Evolutionary conservation across 2,113 vertebrate genomes (phyloP).

Genomic region (Callionymus lyra): DNA sequence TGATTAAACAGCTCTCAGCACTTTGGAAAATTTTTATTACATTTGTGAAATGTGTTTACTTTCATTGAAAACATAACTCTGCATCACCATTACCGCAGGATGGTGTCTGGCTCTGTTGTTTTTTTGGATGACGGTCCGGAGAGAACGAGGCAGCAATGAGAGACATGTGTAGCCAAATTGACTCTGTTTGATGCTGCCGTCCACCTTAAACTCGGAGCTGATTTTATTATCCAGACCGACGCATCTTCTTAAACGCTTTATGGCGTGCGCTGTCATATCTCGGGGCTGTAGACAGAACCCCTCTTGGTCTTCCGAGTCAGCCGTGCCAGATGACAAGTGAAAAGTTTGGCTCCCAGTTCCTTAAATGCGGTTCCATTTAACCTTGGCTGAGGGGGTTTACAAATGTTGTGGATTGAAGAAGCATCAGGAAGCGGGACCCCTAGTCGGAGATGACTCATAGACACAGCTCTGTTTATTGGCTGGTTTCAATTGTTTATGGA

Average conservation of each 20-base stretch:
- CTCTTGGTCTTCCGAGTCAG: constrained; percentile 16
- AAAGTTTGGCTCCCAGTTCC: constrained; percentile 21
- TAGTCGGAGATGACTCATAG: constrained; percentile 49
- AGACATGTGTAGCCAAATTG: constrained; percentile 26
- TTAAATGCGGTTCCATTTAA: constrained; percentile 45
- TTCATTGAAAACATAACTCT: constrained; percentile 58
- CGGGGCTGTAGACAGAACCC: constrained; percentile 12
- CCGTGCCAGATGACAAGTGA: constrained; percentile 32
- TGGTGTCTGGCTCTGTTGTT: constrained; percentile 35
- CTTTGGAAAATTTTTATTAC: constrained; percentile 59
- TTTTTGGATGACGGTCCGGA: constrained; percentile 21
- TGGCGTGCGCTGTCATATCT: too few species aligned
- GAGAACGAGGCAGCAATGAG: constrained; percentile 11
- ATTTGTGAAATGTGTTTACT: constrained; percentile 59
- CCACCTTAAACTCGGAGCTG: constrained; percentile 19
- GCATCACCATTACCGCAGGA: constrained; percentile 49
- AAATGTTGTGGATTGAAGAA: constrained; percentile 51
- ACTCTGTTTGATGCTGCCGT: constrained; percentile 33
- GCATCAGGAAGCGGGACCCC: constrained; percentile 47
- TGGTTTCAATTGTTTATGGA: too few species aligned
- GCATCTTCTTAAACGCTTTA: too few species aligned
- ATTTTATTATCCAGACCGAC: constrained; percentile 15
- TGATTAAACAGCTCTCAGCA: constrained; percentile 63
- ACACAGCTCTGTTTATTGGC: too few species aligned
- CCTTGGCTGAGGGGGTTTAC: constrained; percentile 54